Percentiles rank a stretch among this genome's conserved stretches.
phyloP scores from a whole-genome alignment of 2,888 invertebrate species.

The Prostheceraeus crozeri region DNA sequence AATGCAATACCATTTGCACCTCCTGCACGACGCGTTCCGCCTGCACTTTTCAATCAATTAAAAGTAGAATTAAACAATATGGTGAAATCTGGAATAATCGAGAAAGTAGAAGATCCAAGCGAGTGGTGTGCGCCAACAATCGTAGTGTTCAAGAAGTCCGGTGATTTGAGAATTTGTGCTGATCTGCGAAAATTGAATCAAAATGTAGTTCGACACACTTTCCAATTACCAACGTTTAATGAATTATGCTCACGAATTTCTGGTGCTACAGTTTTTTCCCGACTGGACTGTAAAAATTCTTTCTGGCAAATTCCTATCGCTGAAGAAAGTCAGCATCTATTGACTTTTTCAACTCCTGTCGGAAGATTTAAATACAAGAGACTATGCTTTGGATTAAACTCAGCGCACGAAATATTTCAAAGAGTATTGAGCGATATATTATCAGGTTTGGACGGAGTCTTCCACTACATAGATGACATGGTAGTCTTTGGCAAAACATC shows the following conservation, averaged over 20 bases:
- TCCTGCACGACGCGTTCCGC: not conserved
- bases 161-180: conserved; percentile 27
- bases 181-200: conserved; percentile 24
- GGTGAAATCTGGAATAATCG: conserved; percentile 28
- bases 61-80: conserved; percentile 32
- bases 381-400: conserved; percentile 15
- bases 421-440: conserved; percentile 6
- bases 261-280: conserved; percentile 19
- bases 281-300: conserved; percentile 24
- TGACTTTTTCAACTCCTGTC: conserved; percentile 29
- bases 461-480: conserved; percentile 1
- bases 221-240: conserved; percentile 23
- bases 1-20: too few relatives aligned
- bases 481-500: not conserved
- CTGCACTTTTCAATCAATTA: conserved; percentile 2
- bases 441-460: conserved; percentile 9
- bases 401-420: conserved; percentile 18
- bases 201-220: conserved; percentile 7
- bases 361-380: conserved; percentile 21
- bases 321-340: conserved; percentile 27
- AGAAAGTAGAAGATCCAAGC: conserved; percentile 32
- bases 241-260: conserved; percentile 3
- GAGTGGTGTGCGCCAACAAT: conserved; percentile 24
- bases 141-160: conserved; percentile 12
- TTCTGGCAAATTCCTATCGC: too few relatives aligned